phyloP scores from a whole-genome alignment of 2,113 vertebrate species.

The Ophthalmotilapia sp. region DNA sequence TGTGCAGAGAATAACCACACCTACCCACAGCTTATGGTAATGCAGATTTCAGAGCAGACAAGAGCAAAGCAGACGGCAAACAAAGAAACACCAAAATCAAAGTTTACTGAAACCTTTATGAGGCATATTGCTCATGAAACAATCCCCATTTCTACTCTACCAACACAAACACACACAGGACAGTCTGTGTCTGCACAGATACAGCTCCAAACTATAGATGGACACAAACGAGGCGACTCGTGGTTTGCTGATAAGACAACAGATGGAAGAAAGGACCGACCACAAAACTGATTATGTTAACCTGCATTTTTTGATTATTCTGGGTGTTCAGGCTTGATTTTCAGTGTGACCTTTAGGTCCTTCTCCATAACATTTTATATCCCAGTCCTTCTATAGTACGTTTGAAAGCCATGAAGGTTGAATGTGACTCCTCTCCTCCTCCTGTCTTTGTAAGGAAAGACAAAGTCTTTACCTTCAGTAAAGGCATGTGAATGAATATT shows the following conservation, averaged over 20 bases:
- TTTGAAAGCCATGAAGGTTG: neutral
- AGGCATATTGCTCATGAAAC: slow-evolving; percentile 79
- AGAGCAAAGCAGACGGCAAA: neutral
- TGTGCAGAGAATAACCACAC: neutral
- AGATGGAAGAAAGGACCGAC: slow-evolving; percentile 5
- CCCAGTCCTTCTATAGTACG: neutral
- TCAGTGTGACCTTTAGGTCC: neutral
- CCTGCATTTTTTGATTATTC: neutral
- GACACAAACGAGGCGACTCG: slow-evolving; percentile 54
- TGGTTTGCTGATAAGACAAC: slow-evolving; percentile 15
- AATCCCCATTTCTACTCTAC: slow-evolving; percentile 82
- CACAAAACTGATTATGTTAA: slow-evolving; percentile 1
- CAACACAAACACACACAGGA: slow-evolving; percentile 90
- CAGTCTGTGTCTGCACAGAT: slow-evolving; percentile 62
- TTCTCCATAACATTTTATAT: neutral
- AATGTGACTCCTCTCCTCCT: neutral
- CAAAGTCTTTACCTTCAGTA: neutral
- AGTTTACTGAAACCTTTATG: slow-evolving; percentile 64
- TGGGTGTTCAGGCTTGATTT: neutral
- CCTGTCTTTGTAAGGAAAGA: neutral
- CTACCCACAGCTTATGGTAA: neutral
- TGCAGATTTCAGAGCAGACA: neutral
- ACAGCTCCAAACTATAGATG: slow-evolving; percentile 46
- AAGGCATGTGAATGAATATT: neutral
- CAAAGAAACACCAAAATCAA: slow-evolving; percentile 35